These are phyloP conservation scores for Thereva unica DNA, from an alignment of 2,888 invertebrate species.

Conservation along the genomic window DNA sequence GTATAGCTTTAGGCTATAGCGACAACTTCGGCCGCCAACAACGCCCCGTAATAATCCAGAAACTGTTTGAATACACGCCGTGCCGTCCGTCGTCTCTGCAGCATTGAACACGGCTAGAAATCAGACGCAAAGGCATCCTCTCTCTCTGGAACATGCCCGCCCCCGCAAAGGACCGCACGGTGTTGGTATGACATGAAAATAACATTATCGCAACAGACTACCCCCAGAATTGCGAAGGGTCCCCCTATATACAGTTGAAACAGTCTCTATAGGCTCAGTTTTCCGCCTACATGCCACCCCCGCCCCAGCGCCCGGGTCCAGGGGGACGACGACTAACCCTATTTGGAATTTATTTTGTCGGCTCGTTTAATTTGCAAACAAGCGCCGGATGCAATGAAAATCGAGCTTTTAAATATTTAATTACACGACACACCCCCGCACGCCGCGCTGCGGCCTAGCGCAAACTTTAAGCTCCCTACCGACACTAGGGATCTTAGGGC, in stretches of 20 bases:
- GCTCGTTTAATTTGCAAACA: slow-evolving; percentile 37
- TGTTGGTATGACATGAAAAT: slow-evolving; percentile 35
- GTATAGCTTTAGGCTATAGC: slow-evolving; percentile 19
- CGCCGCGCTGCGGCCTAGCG: slow-evolving; percentile 7
- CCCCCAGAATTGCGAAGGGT: slow-evolving; percentile 14
- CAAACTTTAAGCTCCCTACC: slow-evolving; percentile 7
- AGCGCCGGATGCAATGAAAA: slow-evolving; percentile 33
- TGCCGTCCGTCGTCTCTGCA: slow-evolving; percentile 10
- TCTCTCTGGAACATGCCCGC: not conserved
- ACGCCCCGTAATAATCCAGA: slow-evolving; percentile 18
- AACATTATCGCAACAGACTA: slow-evolving; percentile 32
- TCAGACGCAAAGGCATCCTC: not conserved
- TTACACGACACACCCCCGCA: slow-evolving; percentile 21
- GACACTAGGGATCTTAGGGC: not conserved
- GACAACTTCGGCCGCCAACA: slow-evolving; percentile 8
- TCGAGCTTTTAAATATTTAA: slow-evolving; percentile 36
- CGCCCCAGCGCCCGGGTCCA: not conserved
- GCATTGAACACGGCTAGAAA: slow-evolving; percentile 9
- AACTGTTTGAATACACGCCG: slow-evolving; percentile 20
- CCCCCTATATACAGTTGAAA: slow-evolving; percentile 8
- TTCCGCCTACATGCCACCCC: too few relatives aligned
- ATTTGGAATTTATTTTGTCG: slow-evolving; percentile 36
- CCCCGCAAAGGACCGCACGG: slow-evolving; percentile 11
- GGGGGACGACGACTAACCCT: slow-evolving; percentile 14
- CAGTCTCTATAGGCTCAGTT: slow-evolving; percentile 3